Evolutionary conservation across 2,888 invertebrate genomes (phyloP), one percentile per base, ranked within the genome.

Genomic region (Isoperla grammatica): DNA sequence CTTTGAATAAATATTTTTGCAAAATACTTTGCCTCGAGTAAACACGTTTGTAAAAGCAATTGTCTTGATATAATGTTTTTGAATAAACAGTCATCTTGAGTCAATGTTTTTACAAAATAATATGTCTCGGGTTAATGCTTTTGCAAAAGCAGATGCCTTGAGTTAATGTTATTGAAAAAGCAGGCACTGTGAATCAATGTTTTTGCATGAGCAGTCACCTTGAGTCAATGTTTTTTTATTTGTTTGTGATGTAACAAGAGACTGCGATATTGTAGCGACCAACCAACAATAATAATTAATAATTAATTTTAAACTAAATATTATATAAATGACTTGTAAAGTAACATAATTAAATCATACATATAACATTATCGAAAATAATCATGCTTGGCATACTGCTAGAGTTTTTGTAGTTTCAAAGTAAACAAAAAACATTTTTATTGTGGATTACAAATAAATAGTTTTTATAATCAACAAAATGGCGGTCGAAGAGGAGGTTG

Each of bases 191-290:
- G 29, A 29, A 29, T 29, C 29, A 29, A 29, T 29, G 29, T 29
- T 29, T 29, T 29, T 29, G 45, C 15, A 11, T 9, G n/a, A 19
- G 45, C 17, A 43, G 11, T 43, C 56, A 29, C 46, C 35, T 43
- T 56, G 19, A 56, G 37, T 56, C 43, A 46, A 56, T 46, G 46
- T 56, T 56, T 56, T 43, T 45, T 56, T 46, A 45, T 56, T 56
- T 43, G 15, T 45, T 56, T 45, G 17, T 56, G 19, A 56, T 19
- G n/a, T 23, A 56, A 61, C 63, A 63, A 63, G 63, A 63, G 63
- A 63, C 63, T 63, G 63, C 63, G 61, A 63, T 63, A 53, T 60
- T 58, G 63, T 63, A 63, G 63, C 46, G 57, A 59, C 59, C 63
- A 63, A 61, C 40, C 57, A 61, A 63, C 63, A 63, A 61, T 63